Evolutionary conservation across 2,797 vertebrate species (phyloP), one percentile per base, ranked within the genome.

Genomic region (Enteromius mattozi): DNA sequence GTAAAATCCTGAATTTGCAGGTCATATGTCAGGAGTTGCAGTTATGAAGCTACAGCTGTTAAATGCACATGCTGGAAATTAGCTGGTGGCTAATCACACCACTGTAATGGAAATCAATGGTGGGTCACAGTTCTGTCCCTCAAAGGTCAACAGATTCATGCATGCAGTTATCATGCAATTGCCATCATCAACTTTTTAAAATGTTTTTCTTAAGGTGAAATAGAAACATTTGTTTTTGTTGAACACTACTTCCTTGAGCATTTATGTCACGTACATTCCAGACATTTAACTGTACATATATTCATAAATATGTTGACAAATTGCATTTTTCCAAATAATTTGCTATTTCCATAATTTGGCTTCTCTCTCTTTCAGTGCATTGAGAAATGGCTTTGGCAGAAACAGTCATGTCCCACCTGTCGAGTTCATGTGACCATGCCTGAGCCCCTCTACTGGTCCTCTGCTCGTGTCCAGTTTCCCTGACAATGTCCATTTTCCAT

Each of bases 351-450:
- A 27, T 27, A 27, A 27, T 63, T 40, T 49, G 0, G 85, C 86
- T 82, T 80, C 70, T 72, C 59, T 94, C 85, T 93, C 79, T 94
- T 93, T 87, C 88, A 93, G 93, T 92, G 88, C 82, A 91, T 93
- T 91, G 88, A 92, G 87, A 92, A 91, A 85, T 91, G 92, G 89
- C 84, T 95, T 40, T 92, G 92, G 91, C 92, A 83, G 78, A 93
- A 92, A 85, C 81, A 91, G 89, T 79, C 63, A 6, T 92, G 93
- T 84, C 90, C 92, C 35, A 88, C 79, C 1, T 93, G 87, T 19
- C 2, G 9, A 13, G 85, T 91, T 35, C 87, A 91, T 1, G 85
- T 94, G 79, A 84, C 68, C 82, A 86, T 92, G 75, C 85, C 89
- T 49, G 90, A 91, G 72, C 89, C 89, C 49, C 85, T 92, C 69